Evolutionary conservation across 2,113 vertebrate species (phyloP), one percentile per base, ranked within the genome.

Genomic region (Rhagologus leucostigma): DNA sequence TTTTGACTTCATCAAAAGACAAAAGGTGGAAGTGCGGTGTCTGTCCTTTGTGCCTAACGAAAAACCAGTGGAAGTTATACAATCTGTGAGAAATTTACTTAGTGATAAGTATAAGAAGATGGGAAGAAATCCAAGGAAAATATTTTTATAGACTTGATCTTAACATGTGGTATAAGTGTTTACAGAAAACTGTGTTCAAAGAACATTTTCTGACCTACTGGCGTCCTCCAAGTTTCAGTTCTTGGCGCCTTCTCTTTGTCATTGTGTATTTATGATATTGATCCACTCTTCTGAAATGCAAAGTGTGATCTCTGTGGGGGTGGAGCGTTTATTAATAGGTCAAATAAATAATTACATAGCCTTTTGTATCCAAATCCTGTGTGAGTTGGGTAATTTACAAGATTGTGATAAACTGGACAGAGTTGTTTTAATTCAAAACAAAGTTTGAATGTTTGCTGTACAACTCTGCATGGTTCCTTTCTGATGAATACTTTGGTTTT

Each of bases 281-380:
- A 97, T 93, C 79, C 17, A 39, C 32, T 68, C n/a, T 92, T 89
- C 75, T 93, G 78, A 95, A 97, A 94, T 76, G 89, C 56, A 69
- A 89, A 92, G 26, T 88, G 69, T 82, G 53, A 73, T 78, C 46
- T 90, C 79, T 88, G 37, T 65, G 39, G 53, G n/a, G 53, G 22
- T 79, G 62, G 83, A 67, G 80, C 35, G 84, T 82, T 85, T 95
- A 87, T 96, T 93, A 92, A 86, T 82, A 84, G 57, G 69, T 93
- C 49, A 94, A 89, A 83, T 85, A 93, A 93, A 95, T 90, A 95
- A 95, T 96, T 93, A 92, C 62, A 24, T 70, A 78, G 76, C 37
- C 76, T 96, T 97, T 94, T 26, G 10, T 59, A 37, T 87, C 27
- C 92, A 85, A 74, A 52, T 94, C 65, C 75, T 18, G 20, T 79